A percentile compares a stretch with the other conserved stretches of the same genome.
Evolutionary conservation across 2,888 invertebrate genomes (phyloP).

Genomic region (Meghimatium bilineatum): DNA sequence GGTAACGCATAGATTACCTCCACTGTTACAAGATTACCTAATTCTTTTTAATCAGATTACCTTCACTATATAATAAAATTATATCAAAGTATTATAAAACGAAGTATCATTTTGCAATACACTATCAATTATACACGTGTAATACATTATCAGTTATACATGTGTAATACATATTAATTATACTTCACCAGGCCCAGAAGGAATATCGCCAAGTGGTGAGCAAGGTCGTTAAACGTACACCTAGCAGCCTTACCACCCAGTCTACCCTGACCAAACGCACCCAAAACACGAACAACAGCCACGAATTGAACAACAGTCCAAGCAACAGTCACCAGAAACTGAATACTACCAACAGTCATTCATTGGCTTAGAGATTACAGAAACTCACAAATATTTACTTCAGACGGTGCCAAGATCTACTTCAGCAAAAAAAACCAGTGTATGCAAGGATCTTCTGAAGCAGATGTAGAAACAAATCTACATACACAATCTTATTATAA

Average conservation of each 20-base stretch:
- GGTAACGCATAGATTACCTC: too few species aligned
- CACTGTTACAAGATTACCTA: too few species aligned
- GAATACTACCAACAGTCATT: conserved; percentile 34
- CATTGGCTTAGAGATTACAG: conserved; percentile 10
- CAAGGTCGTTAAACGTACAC: conserved; percentile 24
- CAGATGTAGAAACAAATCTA: too few species aligned
- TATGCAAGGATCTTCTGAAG: too few species aligned
- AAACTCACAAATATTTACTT: background rate
- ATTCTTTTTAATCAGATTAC: too few species aligned
- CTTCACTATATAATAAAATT: too few species aligned
- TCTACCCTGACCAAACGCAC: conserved; percentile 37
- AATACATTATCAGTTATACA: too few species aligned
- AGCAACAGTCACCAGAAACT: conserved; percentile 30
- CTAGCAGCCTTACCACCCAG: conserved; percentile 22
- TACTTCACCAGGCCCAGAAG: conserved; percentile 48
- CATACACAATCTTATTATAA: too few species aligned
- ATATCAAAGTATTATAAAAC: too few species aligned
- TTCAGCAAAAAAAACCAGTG: background rate
- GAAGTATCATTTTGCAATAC: too few species aligned
- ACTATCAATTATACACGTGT: too few species aligned
- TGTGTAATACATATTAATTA: background rate
- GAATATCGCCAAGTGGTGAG: conserved; percentile 49
- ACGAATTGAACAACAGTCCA: conserved; percentile 34
- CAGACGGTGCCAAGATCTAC: background rate
- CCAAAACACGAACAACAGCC: conserved; percentile 41